Base-by-base conservation (phyloP, 1,140 invertebrate species). In the Cydia splendana region DNA sequence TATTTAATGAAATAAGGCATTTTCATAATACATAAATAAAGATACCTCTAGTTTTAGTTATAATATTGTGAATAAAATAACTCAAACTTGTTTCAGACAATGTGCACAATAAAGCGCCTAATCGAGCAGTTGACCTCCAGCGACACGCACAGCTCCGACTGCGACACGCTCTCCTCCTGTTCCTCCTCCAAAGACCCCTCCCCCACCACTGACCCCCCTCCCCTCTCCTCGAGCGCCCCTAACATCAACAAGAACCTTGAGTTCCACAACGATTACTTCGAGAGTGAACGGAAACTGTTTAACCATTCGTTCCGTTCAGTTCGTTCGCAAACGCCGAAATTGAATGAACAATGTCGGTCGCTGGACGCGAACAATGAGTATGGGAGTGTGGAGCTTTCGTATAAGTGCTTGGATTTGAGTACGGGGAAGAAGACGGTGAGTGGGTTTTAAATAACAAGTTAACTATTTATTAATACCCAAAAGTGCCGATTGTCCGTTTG, bases 31-130 rank as follows among this genome's bases (percentile, higher is more conserved):
- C 24, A 24, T 24, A 24, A 0, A 24, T 24, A 24, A n/a, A n/a
- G 24, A 24, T 24, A 24, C 24, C 24, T 0, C 24, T 24, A 24
- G 24, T 24, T 24, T 24, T 24, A 24, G 24, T 24, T 24, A 24
- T 24, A 24, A 24, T 24, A 24, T 24, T 24, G 24, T 24, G 24
- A 24, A 24, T 24, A 24, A 24, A 24, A 24, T 24, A 24, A 24
- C 24, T 34, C 34, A 34, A 34, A 34, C 34, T 34, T 34, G 4
- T 34, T 34, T 5, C 82, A 95, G 87, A 94, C 95, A 1, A 91
- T 96, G 45, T 96, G 96, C 1, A 96, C 96, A 0, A 96, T 97
- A 85, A 95, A 96, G 84, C 94, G 96, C 42, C 95, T 97, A 2
- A 97, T 96, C 0, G 96, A 97, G 80, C 96, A 97, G 83, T 85